Evolutionary conservation across 2,888 invertebrate species (phyloP).

Genomic region (Acrobasis consociella): DNA sequence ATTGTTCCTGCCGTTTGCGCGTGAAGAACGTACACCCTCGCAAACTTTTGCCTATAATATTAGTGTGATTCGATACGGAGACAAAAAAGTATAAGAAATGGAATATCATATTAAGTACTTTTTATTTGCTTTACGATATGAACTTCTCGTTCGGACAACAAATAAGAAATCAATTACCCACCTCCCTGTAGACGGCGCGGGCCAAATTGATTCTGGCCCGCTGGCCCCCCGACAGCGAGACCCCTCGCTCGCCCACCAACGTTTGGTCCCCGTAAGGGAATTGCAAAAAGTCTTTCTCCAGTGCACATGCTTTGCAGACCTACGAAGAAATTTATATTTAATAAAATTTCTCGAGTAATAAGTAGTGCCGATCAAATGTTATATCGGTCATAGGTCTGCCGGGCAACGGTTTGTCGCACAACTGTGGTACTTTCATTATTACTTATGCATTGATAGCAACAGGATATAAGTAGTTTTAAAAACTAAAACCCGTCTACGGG

Average conservation of each 20-base stretch:
- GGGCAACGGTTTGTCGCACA: too few relatives aligned
- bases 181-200: conserved; percentile 76
- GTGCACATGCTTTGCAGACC: conserved; percentile 78
- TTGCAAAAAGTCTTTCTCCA: conserved; percentile 80
- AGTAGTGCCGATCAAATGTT: too few relatives aligned
- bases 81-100: conserved; percentile 1
- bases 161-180: conserved; percentile 53
- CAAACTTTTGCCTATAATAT: too few relatives aligned
- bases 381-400: too few relatives aligned
- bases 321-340: conserved; percentile 36
- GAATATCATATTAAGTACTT: conserved; percentile 3
- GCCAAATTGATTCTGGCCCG: conserved; percentile 87
- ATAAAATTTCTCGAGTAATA: too few relatives aligned
- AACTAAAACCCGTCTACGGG: too few relatives aligned
- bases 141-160: conserved; percentile 39
- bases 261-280: conserved; percentile 87
- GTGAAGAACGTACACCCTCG: too few relatives aligned
- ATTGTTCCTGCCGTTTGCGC: too few relatives aligned
- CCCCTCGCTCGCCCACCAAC: conserved; percentile 87
- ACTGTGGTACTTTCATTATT: too few relatives aligned
- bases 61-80: too few relatives aligned
- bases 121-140: conserved; percentile 35
- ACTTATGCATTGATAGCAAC: too few relatives aligned
- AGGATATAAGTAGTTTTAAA: too few relatives aligned
- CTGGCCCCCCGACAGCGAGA: conserved; percentile 88